Evolutionary conservation across 2,888 invertebrate species (phyloP).

Genomic region (Drosophila mimetica): DNA sequence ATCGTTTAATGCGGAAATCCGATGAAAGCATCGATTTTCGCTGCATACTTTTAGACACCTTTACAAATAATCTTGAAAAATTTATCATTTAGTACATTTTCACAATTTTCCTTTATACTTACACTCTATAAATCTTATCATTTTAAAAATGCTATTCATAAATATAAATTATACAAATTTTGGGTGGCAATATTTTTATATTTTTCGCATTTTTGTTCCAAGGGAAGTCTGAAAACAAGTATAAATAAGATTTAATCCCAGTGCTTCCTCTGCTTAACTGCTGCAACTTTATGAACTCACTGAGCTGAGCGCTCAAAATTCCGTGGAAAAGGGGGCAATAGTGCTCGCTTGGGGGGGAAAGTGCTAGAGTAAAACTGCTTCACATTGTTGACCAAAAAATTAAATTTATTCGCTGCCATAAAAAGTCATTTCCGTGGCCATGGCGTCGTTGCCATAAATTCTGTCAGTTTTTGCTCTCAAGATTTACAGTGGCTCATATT

Average conservation of each 20-base stretch:
- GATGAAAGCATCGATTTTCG: no score
- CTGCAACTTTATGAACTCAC: constrained; percentile 63
- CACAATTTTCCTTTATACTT: no score
- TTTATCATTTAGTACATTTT: no score
- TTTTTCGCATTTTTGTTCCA: no score
- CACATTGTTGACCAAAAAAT: constrained; percentile 79
- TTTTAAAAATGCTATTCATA: no score
- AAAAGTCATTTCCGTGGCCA: constrained; percentile 79
- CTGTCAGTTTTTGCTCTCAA: constrained; percentile 71
- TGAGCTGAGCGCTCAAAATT: constrained; percentile 35
- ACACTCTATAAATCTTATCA: no score
- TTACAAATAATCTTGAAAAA: no score
- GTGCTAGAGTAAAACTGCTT: constrained; percentile 27
- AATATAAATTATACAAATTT: no score
- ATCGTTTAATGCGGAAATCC: no score
- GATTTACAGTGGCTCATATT: constrained; percentile 77
- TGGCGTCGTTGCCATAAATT: constrained; percentile 72
- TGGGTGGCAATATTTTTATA: no score
- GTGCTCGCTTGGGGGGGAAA: neutral
- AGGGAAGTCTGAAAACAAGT: no score
- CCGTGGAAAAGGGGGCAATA: neutral
- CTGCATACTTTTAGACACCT: no score
- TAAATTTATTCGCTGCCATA: constrained; percentile 78
- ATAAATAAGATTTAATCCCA: neutral
- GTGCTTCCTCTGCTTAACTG: constrained; percentile 25